Evolutionary conservation across 2,113 vertebrate genomes (phyloP).

Genomic region (Pitta sordida): DNA sequence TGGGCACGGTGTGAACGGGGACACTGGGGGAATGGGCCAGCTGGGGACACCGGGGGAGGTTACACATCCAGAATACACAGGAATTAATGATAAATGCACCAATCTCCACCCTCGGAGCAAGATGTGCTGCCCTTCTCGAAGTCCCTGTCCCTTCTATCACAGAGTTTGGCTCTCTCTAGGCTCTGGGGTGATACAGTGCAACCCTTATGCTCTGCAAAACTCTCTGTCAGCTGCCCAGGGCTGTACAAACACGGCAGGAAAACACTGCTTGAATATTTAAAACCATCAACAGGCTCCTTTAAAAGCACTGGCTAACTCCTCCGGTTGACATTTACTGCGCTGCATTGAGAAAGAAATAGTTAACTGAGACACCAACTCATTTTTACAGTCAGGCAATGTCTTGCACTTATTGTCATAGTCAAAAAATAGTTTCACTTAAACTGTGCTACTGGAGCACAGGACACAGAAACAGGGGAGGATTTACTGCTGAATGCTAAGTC

Average conservation of each 20-base stretch:
- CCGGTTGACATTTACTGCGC: neutral
- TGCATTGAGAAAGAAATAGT: neutral
- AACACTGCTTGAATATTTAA: constrained; percentile 20
- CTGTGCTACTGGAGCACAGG: neutral
- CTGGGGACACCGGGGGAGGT: neutral
- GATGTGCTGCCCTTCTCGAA: neutral
- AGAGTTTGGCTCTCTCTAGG: neutral
- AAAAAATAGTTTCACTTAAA: neutral
- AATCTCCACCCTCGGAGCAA: neutral
- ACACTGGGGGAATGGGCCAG: neutral
- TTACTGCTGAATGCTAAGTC: constrained; percentile 33
- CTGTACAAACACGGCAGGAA: constrained; percentile 46
- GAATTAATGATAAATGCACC: neutral
- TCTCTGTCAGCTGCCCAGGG: constrained; percentile 11
- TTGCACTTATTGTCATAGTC: neutral
- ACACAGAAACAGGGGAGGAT: neutral
- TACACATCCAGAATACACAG: neutral
- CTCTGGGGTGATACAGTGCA: neutral
- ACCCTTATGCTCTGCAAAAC: constrained; percentile 33
- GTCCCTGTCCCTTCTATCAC: neutral
- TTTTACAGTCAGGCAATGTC: neutral
- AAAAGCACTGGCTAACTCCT: neutral
- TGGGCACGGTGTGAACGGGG: accelerated
- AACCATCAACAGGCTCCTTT: constrained; percentile 13
- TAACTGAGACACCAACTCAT: neutral